Evolutionary conservation across 2,797 vertebrate species (phyloP), one percentile per base, ranked within the genome.

Genomic region (Eremophila alpestris): DNA sequence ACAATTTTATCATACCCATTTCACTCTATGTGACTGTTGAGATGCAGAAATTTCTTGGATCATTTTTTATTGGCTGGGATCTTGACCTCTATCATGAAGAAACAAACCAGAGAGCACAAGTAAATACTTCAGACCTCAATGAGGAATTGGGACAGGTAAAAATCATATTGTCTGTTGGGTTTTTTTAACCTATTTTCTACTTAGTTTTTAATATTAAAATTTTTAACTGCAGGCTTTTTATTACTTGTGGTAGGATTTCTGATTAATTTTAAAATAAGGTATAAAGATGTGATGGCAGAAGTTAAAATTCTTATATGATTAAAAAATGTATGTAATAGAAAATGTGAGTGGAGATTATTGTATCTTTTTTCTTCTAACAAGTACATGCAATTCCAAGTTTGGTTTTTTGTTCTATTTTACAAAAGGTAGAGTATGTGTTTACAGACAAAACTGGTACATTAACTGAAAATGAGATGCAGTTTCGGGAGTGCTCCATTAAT

Each of bases 1-100:
- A 99, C 97, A 99, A 99, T 98, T 99, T 99, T 96, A 99, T 99
- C 97, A 99, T 99, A 95, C 99, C 99, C 67, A 99, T 99, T 98
- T 99, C 99, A 19, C 98, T 99, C 20, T 99, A 99, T 52, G 99
- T 99, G 62, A 99, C 99, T 5, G 99, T 99, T 81, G 99, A 99
- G 98, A 99, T 99, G 99, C 99, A 99, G 97, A 99, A 99, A 97
- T 99, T 99, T 94, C 97, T 99, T 93, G 99, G 99, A 52, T 99
- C 99, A 9, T 99, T 99, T 98, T 99, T 99, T 95, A 99, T 99
- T 93, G 98, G 98, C 89, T 99, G 99, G 99, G 99, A 99, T 97
- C 98, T 99, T 97, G 99, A 99, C 97, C 98, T 99, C 36, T 99
- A 99, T 95, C 99, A 99, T 10, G 98, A 99, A 96, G 99, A 99